These are phyloP conservation scores for Pilophorus perplexus DNA, from an alignment of 2,888 invertebrate genomes.

Conservation along the genomic window DNA sequence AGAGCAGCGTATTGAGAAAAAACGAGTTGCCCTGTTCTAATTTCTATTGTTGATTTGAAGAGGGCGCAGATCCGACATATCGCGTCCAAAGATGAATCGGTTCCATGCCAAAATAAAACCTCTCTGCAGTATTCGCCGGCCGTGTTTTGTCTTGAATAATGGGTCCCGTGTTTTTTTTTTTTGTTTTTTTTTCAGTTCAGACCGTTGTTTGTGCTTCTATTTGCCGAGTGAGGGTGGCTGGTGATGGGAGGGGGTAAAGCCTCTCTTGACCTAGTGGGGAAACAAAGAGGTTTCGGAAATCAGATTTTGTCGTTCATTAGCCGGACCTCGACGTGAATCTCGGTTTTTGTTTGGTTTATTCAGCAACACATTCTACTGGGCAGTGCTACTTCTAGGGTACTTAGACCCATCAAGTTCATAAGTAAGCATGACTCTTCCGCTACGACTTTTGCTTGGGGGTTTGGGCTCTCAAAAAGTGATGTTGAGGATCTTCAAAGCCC, in stretches of 20 bases:
- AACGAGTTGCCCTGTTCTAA: background rate
- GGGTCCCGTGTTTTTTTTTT: background rate
- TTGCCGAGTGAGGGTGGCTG: background rate
- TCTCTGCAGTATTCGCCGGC: background rate
- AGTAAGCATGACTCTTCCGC: too few species aligned
- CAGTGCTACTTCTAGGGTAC: too few species aligned
- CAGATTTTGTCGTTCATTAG: conserved; percentile 33
- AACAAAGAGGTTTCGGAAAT: conserved; percentile 29
- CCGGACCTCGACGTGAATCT: background rate
- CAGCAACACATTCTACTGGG: too few species aligned
- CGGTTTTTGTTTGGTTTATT: too few species aligned
- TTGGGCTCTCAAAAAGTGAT: too few species aligned
- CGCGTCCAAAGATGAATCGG: background rate
- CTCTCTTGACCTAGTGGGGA: conserved; percentile 31
- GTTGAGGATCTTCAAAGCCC: too few species aligned
- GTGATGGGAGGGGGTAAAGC: conserved; percentile 7
- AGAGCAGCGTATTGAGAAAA: background rate
- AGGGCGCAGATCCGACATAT: background rate
- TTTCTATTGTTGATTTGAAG: background rate
- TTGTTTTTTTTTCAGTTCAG: background rate
- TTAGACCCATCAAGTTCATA: too few species aligned
- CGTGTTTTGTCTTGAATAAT: conserved; percentile 31
- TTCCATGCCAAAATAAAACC: background rate
- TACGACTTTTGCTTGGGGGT: too few species aligned
- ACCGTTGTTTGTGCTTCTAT: conserved; percentile 18